Base-by-base conservation (phyloP, 2,113 vertebrate species). In the Verasper variegatus region DNA sequence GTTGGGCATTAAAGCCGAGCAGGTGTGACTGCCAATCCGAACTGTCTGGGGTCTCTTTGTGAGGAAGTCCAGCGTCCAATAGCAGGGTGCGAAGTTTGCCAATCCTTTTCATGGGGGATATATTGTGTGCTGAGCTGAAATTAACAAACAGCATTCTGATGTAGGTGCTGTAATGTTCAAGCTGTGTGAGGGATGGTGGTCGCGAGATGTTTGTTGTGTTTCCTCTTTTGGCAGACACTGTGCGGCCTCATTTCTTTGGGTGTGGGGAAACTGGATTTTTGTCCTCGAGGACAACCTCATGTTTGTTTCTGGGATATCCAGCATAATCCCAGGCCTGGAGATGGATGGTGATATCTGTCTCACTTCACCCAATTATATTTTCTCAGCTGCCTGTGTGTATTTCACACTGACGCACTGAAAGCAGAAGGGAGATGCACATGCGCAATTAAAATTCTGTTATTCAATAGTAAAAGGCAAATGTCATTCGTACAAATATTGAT, bases 41-140 rank as follows among this genome's bases (percentile, higher is more conserved):
- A 40, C 31, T 62, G 60, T 62, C 60, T 42, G 27, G 27, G 59
- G 59, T n/a, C 27, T 40, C 10, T 37, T 61, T 58, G 27, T n/a
- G 58, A 5, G 8, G 9, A 37, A 37, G 27, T n/a, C 58, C 58
- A 60, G 15, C 37, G 8, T 60, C 58, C 58, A 37, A 37, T n/a
- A 10, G 58, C 58, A 9, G 57, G 57, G 24, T 15, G 47, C 47
- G 2, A 42, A 12, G 47, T 15, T 26, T 57, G 21, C 55, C 47
- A 51, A 26, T 26, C 55, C 12, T 15, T 57, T 24, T 26, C 55
- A 14, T 6, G 0, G 55, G 55, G 55, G 23, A 57, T 1, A 2
- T 20, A 24, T 15, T 24, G 21, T 14, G 10, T 11, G 52, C 52
- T 54, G 52, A 57, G 14, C 55, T 26, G 23, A 57, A 57, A 26